Percentiles rank a stretch among this genome's conserved stretches.
Evolutionary conservation across 2,797 vertebrate genomes (phyloP).

Genomic region (Hirundo rustica): DNA sequence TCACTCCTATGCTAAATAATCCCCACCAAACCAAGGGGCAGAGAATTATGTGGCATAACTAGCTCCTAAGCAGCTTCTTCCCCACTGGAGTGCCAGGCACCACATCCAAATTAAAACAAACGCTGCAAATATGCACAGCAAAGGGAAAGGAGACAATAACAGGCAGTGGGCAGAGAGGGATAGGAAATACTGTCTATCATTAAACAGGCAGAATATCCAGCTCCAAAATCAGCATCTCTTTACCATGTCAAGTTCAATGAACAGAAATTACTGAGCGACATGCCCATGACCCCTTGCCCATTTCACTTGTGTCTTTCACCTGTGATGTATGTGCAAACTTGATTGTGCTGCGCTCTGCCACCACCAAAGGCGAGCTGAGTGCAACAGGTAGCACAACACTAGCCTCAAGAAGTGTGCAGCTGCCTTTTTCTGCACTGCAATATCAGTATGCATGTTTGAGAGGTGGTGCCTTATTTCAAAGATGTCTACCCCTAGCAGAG

Average conservation of each 20-base stretch:
- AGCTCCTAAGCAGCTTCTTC: not conserved
- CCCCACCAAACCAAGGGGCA: constrained; percentile 5
- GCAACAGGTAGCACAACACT: not conserved
- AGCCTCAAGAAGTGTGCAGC: not conserved
- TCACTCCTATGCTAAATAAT: not conserved
- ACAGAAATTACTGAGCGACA: not conserved
- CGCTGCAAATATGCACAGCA: not conserved
- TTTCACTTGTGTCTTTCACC: not conserved
- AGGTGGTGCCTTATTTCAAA: not conserved
- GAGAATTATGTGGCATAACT: not conserved
- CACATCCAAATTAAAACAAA: not conserved
- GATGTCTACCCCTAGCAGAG: not conserved
- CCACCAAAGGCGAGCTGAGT: not conserved
- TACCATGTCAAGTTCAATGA: not conserved
- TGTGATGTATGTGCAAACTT: not conserved
- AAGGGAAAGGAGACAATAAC: not conserved
- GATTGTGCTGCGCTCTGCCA: not conserved
- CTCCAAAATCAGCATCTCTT: not conserved
- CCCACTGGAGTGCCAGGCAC: not conserved
- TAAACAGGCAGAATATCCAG: not conserved
- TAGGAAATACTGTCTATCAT: not conserved
- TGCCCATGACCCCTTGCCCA: not conserved
- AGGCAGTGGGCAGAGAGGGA: not conserved
- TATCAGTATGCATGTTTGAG: not conserved
- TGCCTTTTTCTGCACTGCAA: not conserved